Base-by-base conservation (phyloP, 1,140 invertebrate genomes). In the Myzus persicae region DNA sequence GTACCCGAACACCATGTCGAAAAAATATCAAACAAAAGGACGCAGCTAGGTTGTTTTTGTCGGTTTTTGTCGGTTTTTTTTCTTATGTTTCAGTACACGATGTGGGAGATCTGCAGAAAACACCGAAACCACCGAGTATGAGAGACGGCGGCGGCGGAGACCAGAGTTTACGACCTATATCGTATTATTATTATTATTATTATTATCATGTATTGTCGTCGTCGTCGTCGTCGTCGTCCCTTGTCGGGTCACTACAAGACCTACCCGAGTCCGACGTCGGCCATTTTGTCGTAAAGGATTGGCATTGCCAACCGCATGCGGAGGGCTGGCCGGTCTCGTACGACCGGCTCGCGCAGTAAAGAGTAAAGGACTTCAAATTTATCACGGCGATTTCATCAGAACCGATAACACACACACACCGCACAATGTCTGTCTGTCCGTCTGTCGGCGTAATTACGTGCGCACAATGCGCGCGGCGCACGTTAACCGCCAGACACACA, bases 251-350 rank as follows among this genome's bases (percentile, higher is more conserved):
- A 4, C n/a, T 9, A 42, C 26, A 31, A 51, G 46, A 51, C 87
- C 46, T 24, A 89, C 87, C 44, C 44, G 9, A 89, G 44, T 51
- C 87, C 20, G 46, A 51, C 20, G 87, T 48, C 87, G 87, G 87
- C 87, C 87, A 89, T 89, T 89, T 89, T 89, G 87, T 89, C 31
- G 42, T 89, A 36, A 89, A 46, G 46, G 87, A 89, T 89, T 89
- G 46, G n/a, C 87, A 22, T 48, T 89, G 44, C 84, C 84, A 85
- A 85, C 84, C 84, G 3, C 40, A 42, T 18, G 38, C 24, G 14
- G 84, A 85, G 84, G 84, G 84, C 84, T 26, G 84, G 26, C 42
- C 84, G 26, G 38, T 31, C 42, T 26, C 5, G 26, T 42, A 31
- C 82, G 81, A 38, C 76, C 76, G 76, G 76, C n/a, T 82, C 36